Evolutionary conservation across 1,140 invertebrate genomes (phyloP).

Genomic region (Brachystomella parvula): DNA sequence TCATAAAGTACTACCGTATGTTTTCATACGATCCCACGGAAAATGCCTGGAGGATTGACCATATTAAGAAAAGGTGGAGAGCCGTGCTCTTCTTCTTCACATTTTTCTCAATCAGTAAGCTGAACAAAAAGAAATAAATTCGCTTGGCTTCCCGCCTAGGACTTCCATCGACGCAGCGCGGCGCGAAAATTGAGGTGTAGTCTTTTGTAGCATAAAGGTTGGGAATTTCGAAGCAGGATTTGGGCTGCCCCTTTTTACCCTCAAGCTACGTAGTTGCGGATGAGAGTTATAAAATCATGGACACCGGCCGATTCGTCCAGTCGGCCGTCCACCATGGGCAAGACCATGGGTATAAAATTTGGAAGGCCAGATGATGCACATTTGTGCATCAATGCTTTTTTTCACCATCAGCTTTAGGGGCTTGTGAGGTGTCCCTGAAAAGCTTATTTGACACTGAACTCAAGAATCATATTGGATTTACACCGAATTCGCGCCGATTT

Average conservation of each 20-base stretch:
- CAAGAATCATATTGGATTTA: too few species aligned
- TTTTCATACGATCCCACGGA: neutral
- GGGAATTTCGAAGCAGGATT: neutral
- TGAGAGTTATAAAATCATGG: neutral
- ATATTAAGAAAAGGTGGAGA: conserved; percentile 12
- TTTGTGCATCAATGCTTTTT: too few species aligned
- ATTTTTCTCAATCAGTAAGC: conserved; percentile 19
- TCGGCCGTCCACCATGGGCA: neutral
- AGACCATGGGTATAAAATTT: too few species aligned
- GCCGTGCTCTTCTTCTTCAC: conserved; percentile 20
- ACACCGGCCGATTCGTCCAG: neutral
- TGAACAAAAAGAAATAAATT: neutral
- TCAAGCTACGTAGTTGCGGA: neutral
- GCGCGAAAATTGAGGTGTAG: neutral
- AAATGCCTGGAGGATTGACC: conserved; percentile 20
- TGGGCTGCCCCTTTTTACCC: too few species aligned
- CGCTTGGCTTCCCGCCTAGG: neutral
- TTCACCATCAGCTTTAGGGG: too few species aligned
- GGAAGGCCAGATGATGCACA: too few species aligned
- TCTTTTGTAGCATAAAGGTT: neutral
- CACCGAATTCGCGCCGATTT: too few species aligned
- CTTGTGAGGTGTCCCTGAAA: too few species aligned
- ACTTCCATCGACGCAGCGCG: neutral
- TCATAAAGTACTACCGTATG: conserved; percentile 16
- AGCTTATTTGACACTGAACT: too few species aligned